These are phyloP conservation scores for Argyrosomus japonicus DNA, from an alignment of 2,113 vertebrate genomes.

Conservation along the genomic window DNA sequence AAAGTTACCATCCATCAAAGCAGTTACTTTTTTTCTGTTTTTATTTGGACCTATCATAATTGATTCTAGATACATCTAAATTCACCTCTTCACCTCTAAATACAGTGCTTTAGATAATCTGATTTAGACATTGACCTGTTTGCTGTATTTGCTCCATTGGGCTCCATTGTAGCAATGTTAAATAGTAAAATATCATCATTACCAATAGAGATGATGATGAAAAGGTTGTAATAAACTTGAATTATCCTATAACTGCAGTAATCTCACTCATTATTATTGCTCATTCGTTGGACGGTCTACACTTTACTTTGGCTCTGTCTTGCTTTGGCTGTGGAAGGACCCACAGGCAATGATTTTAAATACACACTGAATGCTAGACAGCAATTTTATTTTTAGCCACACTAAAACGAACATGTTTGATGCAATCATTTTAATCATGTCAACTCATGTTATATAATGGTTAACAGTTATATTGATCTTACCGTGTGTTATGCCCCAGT, in stretches of 20 bases:
- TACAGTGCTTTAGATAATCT: background rate
- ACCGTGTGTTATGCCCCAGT: too few species aligned
- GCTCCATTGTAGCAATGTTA: background rate
- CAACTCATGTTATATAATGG: background rate
- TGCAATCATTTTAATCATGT: background rate
- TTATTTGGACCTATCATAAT: background rate
- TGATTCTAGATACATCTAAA: too few species aligned
- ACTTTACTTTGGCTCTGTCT: slow-evolving; percentile 35
- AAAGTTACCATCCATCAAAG: background rate
- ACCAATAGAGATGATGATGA: background rate
- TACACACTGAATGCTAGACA: background rate
- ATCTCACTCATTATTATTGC: background rate
- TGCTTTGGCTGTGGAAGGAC: background rate
- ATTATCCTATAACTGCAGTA: background rate
- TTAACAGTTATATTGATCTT: background rate
- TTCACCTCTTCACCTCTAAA: background rate
- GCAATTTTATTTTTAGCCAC: background rate
- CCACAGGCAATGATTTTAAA: background rate
- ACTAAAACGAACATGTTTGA: background rate
- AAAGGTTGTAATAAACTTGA: background rate
- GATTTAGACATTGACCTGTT: background rate
- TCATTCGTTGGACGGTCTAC: background rate
- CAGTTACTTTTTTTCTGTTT: background rate
- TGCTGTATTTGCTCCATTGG: background rate
- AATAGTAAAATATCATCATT: background rate